These are phyloP conservation scores for Pseudorhombus dupliciocellatus DNA, from an alignment of 2,113 vertebrate genomes.

Conservation along the genomic window DNA sequence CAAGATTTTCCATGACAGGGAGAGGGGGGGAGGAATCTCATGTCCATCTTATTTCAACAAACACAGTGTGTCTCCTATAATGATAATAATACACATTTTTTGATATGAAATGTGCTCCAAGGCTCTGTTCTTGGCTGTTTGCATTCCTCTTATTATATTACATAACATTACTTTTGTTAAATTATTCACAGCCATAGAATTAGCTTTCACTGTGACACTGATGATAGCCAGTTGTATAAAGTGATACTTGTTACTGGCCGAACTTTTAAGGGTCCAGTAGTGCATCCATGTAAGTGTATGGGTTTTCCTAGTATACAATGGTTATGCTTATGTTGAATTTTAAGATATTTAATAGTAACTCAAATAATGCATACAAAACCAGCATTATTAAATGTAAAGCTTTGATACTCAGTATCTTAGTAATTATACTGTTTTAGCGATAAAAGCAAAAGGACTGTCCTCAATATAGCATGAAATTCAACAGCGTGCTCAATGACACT, in stretches of 20 bases:
- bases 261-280: neutral
- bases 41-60: neutral
- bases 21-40: no score
- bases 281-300: no score
- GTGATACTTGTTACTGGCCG: neutral
- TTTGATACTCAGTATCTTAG: no score
- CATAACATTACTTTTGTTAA: neutral
- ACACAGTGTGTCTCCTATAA: neutral
- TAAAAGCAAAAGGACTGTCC: neutral
- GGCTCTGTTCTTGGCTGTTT: neutral
- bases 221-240: neutral
- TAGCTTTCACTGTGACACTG: neutral
- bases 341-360: no score
- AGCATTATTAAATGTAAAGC: neutral
- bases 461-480: neutral
- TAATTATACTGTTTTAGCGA: neutral
- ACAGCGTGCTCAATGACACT: constrained; percentile 8
- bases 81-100: neutral
- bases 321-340: no score
- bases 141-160: neutral
- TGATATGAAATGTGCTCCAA: neutral
- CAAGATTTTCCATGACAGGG: neutral
- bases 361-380: no score
- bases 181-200: neutral
- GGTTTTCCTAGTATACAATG: no score